phyloP scores from a whole-genome alignment of 2,113 vertebrate genomes.

The Equus quagga region DNA sequence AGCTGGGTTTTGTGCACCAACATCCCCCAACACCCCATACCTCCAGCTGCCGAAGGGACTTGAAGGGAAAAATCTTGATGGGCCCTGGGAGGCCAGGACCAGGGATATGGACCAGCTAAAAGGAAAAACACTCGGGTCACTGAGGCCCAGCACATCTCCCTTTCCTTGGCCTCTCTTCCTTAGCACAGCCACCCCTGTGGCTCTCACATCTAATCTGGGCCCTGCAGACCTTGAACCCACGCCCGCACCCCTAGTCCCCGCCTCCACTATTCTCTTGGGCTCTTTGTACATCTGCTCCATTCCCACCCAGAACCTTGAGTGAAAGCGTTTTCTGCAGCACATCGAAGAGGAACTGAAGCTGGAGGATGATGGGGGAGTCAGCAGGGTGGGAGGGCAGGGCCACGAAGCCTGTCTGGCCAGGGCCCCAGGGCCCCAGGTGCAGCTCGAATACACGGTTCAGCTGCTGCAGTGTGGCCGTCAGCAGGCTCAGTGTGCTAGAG shows the following conservation, averaged over 20 bases:
- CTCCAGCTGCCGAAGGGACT: slow-evolving; percentile 95
- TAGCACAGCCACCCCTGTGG: not conserved
- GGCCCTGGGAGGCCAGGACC: slow-evolving; percentile 88
- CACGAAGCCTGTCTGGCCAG: slow-evolving; percentile 93
- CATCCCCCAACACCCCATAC: slow-evolving; percentile 79
- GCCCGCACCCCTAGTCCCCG: not conserved
- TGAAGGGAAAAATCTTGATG: slow-evolving; percentile 98
- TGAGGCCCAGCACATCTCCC: not conserved
- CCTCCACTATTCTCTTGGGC: not conserved
- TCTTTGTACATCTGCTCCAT: not conserved
- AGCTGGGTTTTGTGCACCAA: not conserved
- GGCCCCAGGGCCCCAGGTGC: slow-evolving; percentile 91
- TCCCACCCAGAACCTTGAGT: slow-evolving; percentile 90
- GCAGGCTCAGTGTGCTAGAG: slow-evolving; percentile 93
- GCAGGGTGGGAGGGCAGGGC: slow-evolving; percentile 96
- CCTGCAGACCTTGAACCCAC: not conserved
- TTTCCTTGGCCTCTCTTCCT: not conserved
- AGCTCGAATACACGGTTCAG: slow-evolving; percentile 94
- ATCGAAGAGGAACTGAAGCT: slow-evolving; percentile 97
- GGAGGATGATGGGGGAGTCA: slow-evolving; percentile 92
- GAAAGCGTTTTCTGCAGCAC: slow-evolving; percentile 96
- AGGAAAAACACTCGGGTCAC: slow-evolving; percentile 56
- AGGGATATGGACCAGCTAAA: slow-evolving; percentile 91
- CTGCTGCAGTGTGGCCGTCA: slow-evolving; percentile 92
- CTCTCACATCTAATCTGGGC: not conserved